Evolutionary conservation across 2,113 vertebrate genomes (phyloP).

Genomic region (Nesogale talazaci): DNA sequence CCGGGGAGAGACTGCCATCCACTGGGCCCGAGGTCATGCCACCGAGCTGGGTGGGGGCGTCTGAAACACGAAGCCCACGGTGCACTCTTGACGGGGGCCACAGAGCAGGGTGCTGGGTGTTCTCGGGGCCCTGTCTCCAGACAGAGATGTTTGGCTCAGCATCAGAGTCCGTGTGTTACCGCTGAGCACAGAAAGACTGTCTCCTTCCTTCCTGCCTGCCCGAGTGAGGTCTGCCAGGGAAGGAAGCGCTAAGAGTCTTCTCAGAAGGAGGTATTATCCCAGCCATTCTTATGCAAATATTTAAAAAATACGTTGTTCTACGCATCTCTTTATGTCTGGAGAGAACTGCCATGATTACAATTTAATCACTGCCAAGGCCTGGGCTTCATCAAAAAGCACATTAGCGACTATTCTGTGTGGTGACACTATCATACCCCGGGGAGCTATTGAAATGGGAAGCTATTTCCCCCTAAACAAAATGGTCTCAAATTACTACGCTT

Average conservation of each 20-base stretch:
- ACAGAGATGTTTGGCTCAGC: neutral
- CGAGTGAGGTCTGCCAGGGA: conserved; percentile 25
- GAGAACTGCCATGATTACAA: neutral
- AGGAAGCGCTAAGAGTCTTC: neutral
- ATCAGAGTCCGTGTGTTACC: conserved; percentile 17
- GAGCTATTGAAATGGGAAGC: neutral
- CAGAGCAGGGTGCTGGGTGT: neutral
- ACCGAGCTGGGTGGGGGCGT: neutral
- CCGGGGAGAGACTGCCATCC: fast-evolving
- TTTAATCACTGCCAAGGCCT: conserved; percentile 14
- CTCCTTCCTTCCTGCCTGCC: neutral
- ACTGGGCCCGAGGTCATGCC: fast-evolving
- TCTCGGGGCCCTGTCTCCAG: too few species aligned
- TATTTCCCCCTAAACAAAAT: conserved; percentile 52
- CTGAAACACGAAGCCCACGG: neutral
- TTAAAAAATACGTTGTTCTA: neutral
- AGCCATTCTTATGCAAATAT: conserved; percentile 57
- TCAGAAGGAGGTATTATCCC: conserved; percentile 7
- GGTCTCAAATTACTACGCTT: conserved; percentile 34
- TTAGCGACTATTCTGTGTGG: neutral
- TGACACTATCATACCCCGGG: neutral
- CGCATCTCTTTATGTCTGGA: conserved; percentile 21
- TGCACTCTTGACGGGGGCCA: neutral
- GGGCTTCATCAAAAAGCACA: conserved; percentile 4
- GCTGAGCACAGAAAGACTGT: conserved; percentile 30